Base-by-base conservation (phyloP, 2,888 invertebrate genomes). In the Andrena haemorrhoa region DNA sequence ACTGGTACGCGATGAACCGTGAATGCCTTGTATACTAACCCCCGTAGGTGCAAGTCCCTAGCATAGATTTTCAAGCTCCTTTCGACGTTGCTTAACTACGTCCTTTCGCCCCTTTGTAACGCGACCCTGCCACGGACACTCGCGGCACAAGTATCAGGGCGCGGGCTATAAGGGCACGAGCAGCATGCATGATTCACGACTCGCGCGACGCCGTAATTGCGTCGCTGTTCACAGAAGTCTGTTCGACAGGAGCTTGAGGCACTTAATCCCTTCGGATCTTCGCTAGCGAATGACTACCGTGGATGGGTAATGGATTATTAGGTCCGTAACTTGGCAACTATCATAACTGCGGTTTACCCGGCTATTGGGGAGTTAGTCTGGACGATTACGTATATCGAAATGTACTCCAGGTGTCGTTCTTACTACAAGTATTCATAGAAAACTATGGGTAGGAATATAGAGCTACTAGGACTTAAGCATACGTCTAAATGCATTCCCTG, bases 191-290 rank as follows among this genome's bases (percentile, higher is more conserved):
- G 70, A 70, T 75, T 75, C 61, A 70, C 53, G 70, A 75, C 29
- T 35, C 61, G 29, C 29, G 29, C 51, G 56, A 26, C 53, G 12
- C 6, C 35, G 47, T 66, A 63, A 51, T 53, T 75, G 51, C 70
- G 51, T n/a, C 61, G 49, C 60, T 61, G 66, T 69, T 60, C 33
- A 20, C 49, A 41, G 10, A 51, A 51, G 51, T 41, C 51, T 75
- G 60, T 75, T 70, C 51, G 75, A 75, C 49, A 35, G 49, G 29
- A 61, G 47, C 41, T 75, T 41, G 75, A 75, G 75, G 75, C 75
- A 75, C 75, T 75, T 75, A 5, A 60, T 68, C 35, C 63, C 69
- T 51, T 69, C 20, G n/a, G 35, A 51, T 56, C 23, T 41, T 41
- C 20, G 61, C 35, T 61, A 33, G 49, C 2, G 56, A 47, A 58